Conservation (phyloP, 1,140 invertebrate genomes). For the Scaptodrosophila lebanonensis region DNA sequence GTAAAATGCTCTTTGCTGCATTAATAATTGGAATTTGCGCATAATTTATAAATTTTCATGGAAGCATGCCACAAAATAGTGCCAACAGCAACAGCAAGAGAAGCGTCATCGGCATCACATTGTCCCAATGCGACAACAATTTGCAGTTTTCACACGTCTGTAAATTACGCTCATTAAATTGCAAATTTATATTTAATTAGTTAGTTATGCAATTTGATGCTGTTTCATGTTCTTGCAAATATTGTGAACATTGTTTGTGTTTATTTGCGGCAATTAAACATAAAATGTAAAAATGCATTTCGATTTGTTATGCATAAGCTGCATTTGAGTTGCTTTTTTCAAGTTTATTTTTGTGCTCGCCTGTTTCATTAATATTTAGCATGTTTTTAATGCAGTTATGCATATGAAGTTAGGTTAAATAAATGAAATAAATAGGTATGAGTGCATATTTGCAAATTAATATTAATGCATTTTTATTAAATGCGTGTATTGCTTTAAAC, state of each 20-base stretch:
- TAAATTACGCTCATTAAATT: slow-evolving; percentile 67
- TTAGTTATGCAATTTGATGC: slow-evolving; percentile 73
- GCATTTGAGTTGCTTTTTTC: slow-evolving; percentile 41
- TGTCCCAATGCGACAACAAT: slow-evolving; percentile 33
- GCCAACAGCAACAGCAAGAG: neutral
- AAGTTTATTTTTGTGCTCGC: slow-evolving; percentile 13
- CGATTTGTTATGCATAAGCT: slow-evolving; percentile 47
- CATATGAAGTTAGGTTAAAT: slow-evolving; percentile 59
- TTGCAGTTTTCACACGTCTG: slow-evolving; percentile 61
- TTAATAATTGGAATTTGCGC: too few relatives aligned
- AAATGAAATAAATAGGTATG: slow-evolving; percentile 55
- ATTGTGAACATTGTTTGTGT: slow-evolving; percentile 42
- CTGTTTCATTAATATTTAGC: slow-evolving; percentile 52
- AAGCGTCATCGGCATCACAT: too few relatives aligned
- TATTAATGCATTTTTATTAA: slow-evolving; percentile 45
- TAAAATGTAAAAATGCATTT: slow-evolving; percentile 67
- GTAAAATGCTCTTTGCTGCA: too few relatives aligned
- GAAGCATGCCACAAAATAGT: too few relatives aligned
- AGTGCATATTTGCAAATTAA: slow-evolving; percentile 51
- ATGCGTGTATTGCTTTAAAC: slow-evolving; percentile 25
- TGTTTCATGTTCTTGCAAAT: slow-evolving; percentile 37
- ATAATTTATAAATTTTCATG: too few relatives aligned
- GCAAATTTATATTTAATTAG: slow-evolving; percentile 69
- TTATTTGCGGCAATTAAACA: slow-evolving; percentile 43
- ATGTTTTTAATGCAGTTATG: slow-evolving; percentile 69